Evolutionary conservation across 2,113 vertebrate species (phyloP), one percentile per base, ranked within the genome.

Genomic region (Psittacara wagleri): DNA sequence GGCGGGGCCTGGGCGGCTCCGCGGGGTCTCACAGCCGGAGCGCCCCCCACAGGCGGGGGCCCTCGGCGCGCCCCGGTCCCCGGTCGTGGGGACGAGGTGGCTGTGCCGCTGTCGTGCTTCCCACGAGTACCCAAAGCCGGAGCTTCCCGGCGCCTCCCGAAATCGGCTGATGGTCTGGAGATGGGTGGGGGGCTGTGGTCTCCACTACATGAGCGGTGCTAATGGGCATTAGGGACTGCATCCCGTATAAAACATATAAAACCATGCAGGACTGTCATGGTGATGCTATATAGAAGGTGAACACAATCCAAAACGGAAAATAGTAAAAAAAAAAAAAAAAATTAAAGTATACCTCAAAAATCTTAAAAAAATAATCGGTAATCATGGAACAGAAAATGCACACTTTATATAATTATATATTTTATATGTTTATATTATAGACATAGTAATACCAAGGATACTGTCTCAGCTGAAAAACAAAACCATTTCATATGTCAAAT

Each of bases 261-360:
- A 31, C 1, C 9, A 11, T 15, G 54, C 37, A 31, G 18, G 18
- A 31, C 24, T 64, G 35, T 6, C 1, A 0, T 22, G 4, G 10
- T 27, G 41, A 29, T 82, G 22, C 37, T 52, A 5, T 0, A 7
- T 12, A 33, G 33, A 66, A 33, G 18, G 10, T 9, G 12, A 90
- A 28, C 7, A 1, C 6, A 10, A 22, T 4, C 29, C 3, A 7
- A 6, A 51, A 55, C 11, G n/a, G 1, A 17, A 59, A 27, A 11
- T 1, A 29, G 11, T 18, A 24, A 22, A 11, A 17, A 73, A 51
- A 25, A 19, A 46, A 46, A 37, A 43, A 43, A 41, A 15, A 41
- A 43, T 49, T 24, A 72, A 44, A 49, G 3, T 13, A 7, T 5
- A 31, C 9, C 4, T 80, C 11, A 73, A 80, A 86, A 64, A 33